A percentile compares a stretch with the other conserved stretches of the same genome.
Conservation (phyloP, 2,888 invertebrate species). For the Drosophila mayaguana region DNA sequence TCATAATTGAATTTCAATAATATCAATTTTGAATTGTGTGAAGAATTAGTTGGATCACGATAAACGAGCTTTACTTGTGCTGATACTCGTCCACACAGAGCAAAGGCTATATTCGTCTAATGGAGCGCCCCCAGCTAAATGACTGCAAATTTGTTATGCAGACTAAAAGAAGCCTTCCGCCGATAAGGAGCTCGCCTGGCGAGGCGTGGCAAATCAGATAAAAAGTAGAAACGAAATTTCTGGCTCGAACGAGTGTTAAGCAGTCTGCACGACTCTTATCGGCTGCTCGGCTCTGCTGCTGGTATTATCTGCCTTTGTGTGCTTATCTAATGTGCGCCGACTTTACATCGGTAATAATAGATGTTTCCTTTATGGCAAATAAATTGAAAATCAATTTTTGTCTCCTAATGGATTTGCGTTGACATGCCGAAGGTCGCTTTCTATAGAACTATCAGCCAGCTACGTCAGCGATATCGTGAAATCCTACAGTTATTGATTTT, state of each 20-base stretch:
- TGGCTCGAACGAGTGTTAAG: neutral
- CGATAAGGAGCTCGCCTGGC: neutral
- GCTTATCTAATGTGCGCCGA: no score
- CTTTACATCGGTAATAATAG: neutral
- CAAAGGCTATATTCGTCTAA: neutral
- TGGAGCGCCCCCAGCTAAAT: neutral
- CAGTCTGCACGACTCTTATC: neutral
- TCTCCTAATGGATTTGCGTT: constrained; percentile 38
- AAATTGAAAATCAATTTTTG: constrained; percentile 21
- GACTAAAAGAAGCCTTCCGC: neutral
- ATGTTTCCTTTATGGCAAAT: neutral
- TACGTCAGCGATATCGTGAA: constrained; percentile 46
- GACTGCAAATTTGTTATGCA: neutral
- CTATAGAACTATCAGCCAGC: constrained; percentile 23
- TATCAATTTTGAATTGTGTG: no score
- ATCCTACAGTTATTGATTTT: constrained; percentile 47
- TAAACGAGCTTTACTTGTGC: neutral
- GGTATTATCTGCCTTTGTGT: neutral
- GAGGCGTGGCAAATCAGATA: neutral
- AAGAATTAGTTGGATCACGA: neutral
- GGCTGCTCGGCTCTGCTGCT: neutral
- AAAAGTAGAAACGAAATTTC: neutral
- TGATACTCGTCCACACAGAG: neutral
- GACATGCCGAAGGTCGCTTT: constrained; percentile 22
- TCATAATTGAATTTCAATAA: no score